These are phyloP conservation scores for Popillia japonica DNA, from an alignment of 1,140 invertebrate species.

Conservation along the genomic window DNA sequence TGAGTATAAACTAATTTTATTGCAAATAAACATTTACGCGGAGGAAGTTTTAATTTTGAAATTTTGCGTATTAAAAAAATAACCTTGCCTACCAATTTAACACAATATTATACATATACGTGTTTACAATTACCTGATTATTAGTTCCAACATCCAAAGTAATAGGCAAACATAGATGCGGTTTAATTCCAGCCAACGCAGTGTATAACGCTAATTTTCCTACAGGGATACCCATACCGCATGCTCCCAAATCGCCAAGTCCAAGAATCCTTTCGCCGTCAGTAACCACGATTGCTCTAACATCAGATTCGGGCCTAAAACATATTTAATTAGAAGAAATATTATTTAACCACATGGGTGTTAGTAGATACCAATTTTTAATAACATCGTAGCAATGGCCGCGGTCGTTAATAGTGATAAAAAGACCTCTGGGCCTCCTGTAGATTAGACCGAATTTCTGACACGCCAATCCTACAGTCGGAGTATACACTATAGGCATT, in stretches of 20 bases:
- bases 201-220: conserved; percentile 93
- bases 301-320: conserved; percentile 84
- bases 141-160: conserved; percentile 90
- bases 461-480: conserved; percentile 92
- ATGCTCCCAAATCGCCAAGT: conserved; percentile 91
- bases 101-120: background rate
- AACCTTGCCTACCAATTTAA: no score
- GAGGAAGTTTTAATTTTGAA: no score
- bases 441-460: conserved; percentile 96
- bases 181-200: conserved; percentile 90
- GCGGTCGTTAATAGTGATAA: conserved; percentile 95
- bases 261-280: conserved; percentile 94
- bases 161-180: conserved; percentile 87
- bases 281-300: conserved; percentile 91
- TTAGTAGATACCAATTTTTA: conserved; percentile 85
- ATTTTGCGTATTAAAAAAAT: no score
- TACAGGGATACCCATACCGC: conserved; percentile 94
- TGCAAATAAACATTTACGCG: no score
- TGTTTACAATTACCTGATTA: conserved; percentile 53
- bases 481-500: conserved; percentile 93
- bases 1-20: no score
- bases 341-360: no score
- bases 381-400: conserved; percentile 88
- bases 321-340: no score
- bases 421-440: conserved; percentile 90